Conservation (phyloP, 2,888 invertebrate species). For the Galeruca laticollis region DNA sequence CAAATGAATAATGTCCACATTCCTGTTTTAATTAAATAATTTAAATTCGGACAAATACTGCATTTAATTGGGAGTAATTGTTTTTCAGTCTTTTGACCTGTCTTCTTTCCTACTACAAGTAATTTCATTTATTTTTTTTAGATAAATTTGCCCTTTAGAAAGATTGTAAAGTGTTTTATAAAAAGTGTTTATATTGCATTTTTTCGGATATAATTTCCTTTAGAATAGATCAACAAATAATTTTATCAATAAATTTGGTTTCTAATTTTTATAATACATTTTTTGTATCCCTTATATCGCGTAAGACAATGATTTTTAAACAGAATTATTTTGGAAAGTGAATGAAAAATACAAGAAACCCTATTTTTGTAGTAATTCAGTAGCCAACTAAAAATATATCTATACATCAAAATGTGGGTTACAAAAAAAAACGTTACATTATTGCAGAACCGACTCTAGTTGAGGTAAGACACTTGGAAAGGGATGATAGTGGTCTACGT, state of each 20-base stretch:
- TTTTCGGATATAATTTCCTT: conserved; percentile 5
- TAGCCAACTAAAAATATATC: no score
- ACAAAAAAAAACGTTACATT: no score
- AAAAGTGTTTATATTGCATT: conserved; percentile 2
- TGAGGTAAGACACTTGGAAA: no score
- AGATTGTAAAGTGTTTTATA: conserved; percentile 3
- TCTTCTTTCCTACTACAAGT: conserved; percentile 30
- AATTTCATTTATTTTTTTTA: conserved; percentile 28
- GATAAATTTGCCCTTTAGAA: neutral
- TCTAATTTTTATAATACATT: neutral
- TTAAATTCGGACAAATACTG: conserved; percentile 31
- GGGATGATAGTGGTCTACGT: no score
- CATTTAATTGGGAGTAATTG: conserved; percentile 30
- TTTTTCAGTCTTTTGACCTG: conserved; percentile 36
- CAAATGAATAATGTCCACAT: conserved; percentile 30
- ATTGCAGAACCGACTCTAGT: no score
- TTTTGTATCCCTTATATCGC: neutral
- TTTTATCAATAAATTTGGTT: neutral
- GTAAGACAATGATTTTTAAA: no score
- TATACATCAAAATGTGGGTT: no score
- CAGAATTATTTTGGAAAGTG: no score
- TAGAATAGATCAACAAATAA: neutral
- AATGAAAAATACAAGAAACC: no score
- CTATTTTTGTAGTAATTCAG: no score
- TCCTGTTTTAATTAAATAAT: conserved; percentile 21